These are phyloP conservation scores for Botia kubotai DNA, from an alignment of 2,797 vertebrate genomes.

Conservation along the genomic window DNA sequence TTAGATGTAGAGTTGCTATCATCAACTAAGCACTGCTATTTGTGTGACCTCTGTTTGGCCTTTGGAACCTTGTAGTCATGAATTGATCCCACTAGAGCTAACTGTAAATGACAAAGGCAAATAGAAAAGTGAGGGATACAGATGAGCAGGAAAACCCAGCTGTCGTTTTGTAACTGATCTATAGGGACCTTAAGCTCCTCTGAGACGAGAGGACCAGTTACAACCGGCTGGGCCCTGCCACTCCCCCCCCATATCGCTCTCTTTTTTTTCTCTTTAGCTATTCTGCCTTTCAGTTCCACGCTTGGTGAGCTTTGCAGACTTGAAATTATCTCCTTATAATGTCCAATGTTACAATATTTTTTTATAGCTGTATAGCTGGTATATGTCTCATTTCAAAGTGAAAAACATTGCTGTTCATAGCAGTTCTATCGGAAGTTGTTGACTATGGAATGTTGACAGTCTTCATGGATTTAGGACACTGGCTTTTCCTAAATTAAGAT, in stretches of 20 bases:
- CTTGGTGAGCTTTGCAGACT: background rate
- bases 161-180: slow-evolving; percentile 5
- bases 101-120: slow-evolving; percentile 15
- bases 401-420: background rate
- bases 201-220: slow-evolving; percentile 44
- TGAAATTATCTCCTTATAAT: background rate
- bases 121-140: background rate
- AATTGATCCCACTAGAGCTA: slow-evolving; percentile 26
- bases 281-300: background rate
- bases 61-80: slow-evolving; percentile 26
- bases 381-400: background rate
- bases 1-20: slow-evolving; percentile 16
- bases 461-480: background rate
- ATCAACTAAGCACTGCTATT: slow-evolving; percentile 14
- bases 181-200: slow-evolving; percentile 33
- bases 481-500: background rate
- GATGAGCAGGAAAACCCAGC: slow-evolving; percentile 15
- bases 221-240: slow-evolving; percentile 46
- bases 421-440: background rate
- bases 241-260: slow-evolving; percentile 29
- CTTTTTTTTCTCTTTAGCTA: slow-evolving; percentile 7
- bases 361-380: background rate
- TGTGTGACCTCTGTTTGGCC: slow-evolving; percentile 18
- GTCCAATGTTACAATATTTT: no score
- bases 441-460: background rate